A percentile compares a stretch with the other conserved stretches of the same genome.
Conservation (phyloP, 2,797 vertebrate genomes). For the Pangasius djambal region DNA sequence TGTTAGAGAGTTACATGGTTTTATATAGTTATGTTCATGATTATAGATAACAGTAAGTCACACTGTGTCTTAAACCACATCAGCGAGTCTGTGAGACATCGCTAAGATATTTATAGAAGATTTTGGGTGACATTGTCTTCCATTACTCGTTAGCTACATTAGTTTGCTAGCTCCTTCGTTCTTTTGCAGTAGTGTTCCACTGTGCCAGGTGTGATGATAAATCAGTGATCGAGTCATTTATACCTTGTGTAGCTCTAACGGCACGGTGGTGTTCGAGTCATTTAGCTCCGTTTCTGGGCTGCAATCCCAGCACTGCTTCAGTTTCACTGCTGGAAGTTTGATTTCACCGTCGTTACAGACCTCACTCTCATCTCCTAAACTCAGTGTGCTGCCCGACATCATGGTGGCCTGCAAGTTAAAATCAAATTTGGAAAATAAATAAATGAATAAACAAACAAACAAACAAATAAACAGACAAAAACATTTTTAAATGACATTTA, state of each 20-base stretch:
- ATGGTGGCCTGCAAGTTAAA: slow-evolving; percentile 85
- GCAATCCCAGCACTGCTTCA: slow-evolving; percentile 66
- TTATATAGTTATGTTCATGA: not conserved
- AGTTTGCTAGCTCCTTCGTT: too few species aligned
- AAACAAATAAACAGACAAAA: too few species aligned
- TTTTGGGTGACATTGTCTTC: not conserved
- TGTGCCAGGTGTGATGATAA: not conserved
- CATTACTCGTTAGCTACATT: not conserved
- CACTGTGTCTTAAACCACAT: not conserved
- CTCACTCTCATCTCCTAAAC: slow-evolving; percentile 73
- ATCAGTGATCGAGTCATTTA: not conserved
- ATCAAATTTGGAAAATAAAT: not conserved
- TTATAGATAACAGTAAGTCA: not conserved
- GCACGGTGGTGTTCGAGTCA: slow-evolving; percentile 78
- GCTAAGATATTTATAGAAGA: not conserved
- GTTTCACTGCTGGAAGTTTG: slow-evolving; percentile 16
- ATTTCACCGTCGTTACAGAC: slow-evolving; percentile 69
- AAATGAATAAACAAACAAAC: not conserved
- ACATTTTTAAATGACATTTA: not conserved
- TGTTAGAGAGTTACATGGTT: not conserved
- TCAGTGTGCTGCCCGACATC: slow-evolving; percentile 87
- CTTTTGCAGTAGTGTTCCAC: not conserved
- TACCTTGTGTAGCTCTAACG: slow-evolving; percentile 92
- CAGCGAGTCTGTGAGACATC: not conserved
- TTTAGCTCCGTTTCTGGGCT: slow-evolving; percentile 72